Evolutionary conservation across 2,113 vertebrate genomes (phyloP), one percentile per base, ranked within the genome.

Genomic region (Pogona vitticeps): DNA sequence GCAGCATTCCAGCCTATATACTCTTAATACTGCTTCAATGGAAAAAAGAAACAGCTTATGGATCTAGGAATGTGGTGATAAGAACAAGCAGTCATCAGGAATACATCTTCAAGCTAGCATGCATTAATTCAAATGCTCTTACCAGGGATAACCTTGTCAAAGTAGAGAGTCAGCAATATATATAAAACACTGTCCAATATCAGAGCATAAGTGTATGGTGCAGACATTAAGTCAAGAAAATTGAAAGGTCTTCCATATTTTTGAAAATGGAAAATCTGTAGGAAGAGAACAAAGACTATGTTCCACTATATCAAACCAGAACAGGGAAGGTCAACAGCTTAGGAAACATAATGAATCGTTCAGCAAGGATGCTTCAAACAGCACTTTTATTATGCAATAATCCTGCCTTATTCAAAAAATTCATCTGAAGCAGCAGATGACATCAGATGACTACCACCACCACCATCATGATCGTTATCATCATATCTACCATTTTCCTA

Each of bases 71-170:
- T n/a, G n/a, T n/a, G n/a, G 31, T 20, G 20, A 36, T 46, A 63
- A 15, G 20, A 20, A 72, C 72, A 86, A 5, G 3, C 26, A 80
- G 63, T 18, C 67, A 31, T 20, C 3, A 70, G 6, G 63, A n/a
- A 28, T 52, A 14, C 42, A 36, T 26, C 58, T 85, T 36, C 3
- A 78, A 79, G 31, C 52, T 79, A 61, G 1, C 7, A 40, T 13
- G 21, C 38, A 71, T 86, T 77, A 42, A 65, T 52, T 61, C 23
- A 61, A 38, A 3, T 91, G 67, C 85, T 89, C 95, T 95, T 77
- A 98, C 98, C 97, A 86, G 98, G 97, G 28, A 98, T 94, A 28
- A 98, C 96, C 92, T 97, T 97, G 89, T 98, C 98, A 59, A 98
- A 95, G 94, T 98, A 98, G 77, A 98, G 15, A 5, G 97, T 96